Evolutionary conservation across 2,113 vertebrate genomes (phyloP), one percentile per base, ranked within the genome.

Genomic region (Alectura lathami): DNA sequence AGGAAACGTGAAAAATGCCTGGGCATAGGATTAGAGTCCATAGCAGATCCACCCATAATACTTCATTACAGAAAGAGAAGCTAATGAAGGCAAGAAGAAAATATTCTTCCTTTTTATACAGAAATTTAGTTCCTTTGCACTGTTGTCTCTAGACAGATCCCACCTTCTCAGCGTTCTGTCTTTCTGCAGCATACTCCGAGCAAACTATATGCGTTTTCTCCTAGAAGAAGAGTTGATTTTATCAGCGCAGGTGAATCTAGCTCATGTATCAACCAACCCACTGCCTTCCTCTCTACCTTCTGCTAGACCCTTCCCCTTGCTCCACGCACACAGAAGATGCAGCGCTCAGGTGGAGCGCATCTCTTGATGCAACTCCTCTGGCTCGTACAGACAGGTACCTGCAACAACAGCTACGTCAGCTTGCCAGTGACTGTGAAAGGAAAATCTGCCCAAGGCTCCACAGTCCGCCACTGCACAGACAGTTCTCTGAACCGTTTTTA

Each of bases 1-100:
- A 77, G 93, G 89, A 95, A 92, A 81, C 6, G 17, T 64, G 81
- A 43, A 42, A 84, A 90, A 83, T 8, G 36, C 78, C 83, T 27
- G 67, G 70, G 67, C 62, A 73, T 79, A 79, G 78, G 15, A 43
- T n/a, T 43, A 12, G 34, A 59, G 70, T 29, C 84, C 27, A 3
- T 1, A 27, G 59, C 59, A 89, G 70, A 85, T 14, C 53, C 59
- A 72, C 74, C 67, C 78, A 24, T 10, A 50, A 62, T 6, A 59
- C 59, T 36, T 63, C 81, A 36, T 11, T 21, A 24, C 26, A 38
- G 63, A 56, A 72, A 48, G 54, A 59, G 62, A 47, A 76, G 66
- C 15, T 42, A 62, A 59, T 1, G 67, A 45, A 59, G 57, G 74
- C 62, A 83, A 83, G 50, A 84, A 34, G n/a, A 69, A 84, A 86